Conservation (phyloP, 2,888 invertebrate genomes). For the Lasioglossum villosulum region DNA sequence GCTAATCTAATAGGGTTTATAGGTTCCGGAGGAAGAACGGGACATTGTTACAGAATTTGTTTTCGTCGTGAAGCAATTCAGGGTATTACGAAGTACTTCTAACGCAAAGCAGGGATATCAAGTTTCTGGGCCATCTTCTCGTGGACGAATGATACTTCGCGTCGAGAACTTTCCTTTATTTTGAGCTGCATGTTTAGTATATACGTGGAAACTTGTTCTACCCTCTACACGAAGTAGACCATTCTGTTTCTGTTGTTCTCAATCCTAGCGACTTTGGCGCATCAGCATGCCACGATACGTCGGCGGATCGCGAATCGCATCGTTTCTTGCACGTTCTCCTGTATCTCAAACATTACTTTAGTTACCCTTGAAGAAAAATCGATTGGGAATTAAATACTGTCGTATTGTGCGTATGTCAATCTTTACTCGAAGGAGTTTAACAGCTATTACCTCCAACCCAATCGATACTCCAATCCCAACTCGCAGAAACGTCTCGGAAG, state of each 20-base stretch:
- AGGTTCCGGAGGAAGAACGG: background rate
- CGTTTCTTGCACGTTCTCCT: conserved; percentile 15
- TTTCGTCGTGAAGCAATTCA: background rate
- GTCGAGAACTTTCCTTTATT: background rate
- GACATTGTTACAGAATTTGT: background rate
- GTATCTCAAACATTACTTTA: background rate
- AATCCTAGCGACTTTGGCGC: conserved; percentile 27
- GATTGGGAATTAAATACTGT: background rate
- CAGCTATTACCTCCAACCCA: background rate
- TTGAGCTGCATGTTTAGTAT: background rate
- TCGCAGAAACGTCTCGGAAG: background rate
- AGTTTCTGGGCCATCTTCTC: background rate
- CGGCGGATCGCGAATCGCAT: conserved; percentile 26
- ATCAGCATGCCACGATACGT: conserved; percentile 50
- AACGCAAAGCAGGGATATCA: too few relatives aligned
- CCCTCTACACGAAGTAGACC: background rate
- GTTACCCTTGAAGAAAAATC: background rate
- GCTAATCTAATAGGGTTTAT: background rate
- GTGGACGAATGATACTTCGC: background rate
- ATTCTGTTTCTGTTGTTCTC: background rate
- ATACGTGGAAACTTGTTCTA: background rate
- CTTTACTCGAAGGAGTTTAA: background rate
- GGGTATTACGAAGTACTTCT: too few relatives aligned
- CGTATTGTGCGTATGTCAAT: background rate
- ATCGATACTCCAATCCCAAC: conserved; percentile 1